Evolutionary conservation across 35 echinoderm and acorn worm genomes (phyloP).

Genomic region (Anneissia japonica): DNA sequence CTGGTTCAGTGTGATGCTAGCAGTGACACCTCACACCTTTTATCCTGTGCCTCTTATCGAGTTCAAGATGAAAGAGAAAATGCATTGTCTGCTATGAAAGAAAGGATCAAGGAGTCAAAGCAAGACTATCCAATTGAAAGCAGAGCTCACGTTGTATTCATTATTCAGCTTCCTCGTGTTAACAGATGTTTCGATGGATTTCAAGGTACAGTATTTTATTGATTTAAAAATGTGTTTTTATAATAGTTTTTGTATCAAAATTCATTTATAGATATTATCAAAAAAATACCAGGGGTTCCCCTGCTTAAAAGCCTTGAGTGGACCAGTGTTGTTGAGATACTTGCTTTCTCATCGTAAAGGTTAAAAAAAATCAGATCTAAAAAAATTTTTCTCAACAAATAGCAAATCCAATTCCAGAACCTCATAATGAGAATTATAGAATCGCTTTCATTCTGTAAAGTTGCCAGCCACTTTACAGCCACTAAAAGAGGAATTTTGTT

Average conservation of each 20-base stretch:
- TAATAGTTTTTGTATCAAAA: background rate
- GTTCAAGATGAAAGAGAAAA: background rate
- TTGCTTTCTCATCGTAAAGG: too few relatives aligned
- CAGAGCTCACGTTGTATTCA: background rate
- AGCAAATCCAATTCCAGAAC: too few relatives aligned
- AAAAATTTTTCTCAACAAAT: too few relatives aligned
- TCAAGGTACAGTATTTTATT: background rate
- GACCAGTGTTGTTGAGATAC: too few relatives aligned
- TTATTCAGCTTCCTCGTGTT: conserved; percentile 2
- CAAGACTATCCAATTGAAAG: background rate
- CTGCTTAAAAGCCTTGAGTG: too few relatives aligned
- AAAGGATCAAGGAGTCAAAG: background rate
- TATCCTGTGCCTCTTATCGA: background rate
- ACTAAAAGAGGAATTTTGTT: too few relatives aligned
- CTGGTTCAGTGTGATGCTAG: background rate
- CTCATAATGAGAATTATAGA: too few relatives aligned
- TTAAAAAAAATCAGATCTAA: too few relatives aligned
- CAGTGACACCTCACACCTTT: background rate
- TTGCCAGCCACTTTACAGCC: too few relatives aligned
- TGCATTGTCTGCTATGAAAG: background rate
- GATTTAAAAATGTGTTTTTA: background rate
- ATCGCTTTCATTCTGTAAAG: too few relatives aligned
- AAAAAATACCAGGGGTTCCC: background rate
- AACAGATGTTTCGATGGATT: background rate
- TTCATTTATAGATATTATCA: too few relatives aligned